A percentile compares a stretch with the other conserved stretches of the same genome.
phyloP scores from a whole-genome alignment of 1,140 invertebrate species.

The Patella vulgata region DNA sequence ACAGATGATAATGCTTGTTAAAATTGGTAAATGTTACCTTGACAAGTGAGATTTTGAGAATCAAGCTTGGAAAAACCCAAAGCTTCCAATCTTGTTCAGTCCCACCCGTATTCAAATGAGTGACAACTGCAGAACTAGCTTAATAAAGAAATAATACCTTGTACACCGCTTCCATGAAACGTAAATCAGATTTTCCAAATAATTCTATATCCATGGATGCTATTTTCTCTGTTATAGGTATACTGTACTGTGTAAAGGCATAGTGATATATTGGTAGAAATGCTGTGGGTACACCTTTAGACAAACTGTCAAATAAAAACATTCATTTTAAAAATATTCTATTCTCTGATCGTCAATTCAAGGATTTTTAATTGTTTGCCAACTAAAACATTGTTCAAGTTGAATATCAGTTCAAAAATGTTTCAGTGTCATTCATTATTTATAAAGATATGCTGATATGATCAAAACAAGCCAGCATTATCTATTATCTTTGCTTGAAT shows the following conservation, averaged over 20 bases:
- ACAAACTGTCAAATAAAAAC: slow-evolving; percentile 29
- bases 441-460: background rate
- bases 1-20: too few species aligned
- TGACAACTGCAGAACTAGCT: too few species aligned
- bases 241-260: slow-evolving; percentile 44
- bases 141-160: slow-evolving; percentile 40
- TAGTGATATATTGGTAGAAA: slow-evolving; percentile 52
- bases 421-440: background rate
- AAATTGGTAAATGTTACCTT: too few species aligned
- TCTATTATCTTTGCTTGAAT: background rate
- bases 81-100: too few species aligned
- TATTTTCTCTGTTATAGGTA: slow-evolving; percentile 33
- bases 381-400: slow-evolving; percentile 1
- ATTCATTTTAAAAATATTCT: background rate
- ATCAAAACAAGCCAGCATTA: background rate
- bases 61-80: too few species aligned
- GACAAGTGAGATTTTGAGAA: too few species aligned
- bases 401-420: background rate
- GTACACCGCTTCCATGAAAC: slow-evolving; percentile 51
- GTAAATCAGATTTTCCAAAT: slow-evolving; percentile 47
- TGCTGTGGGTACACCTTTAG: slow-evolving; percentile 29
- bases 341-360: background rate
- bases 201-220: slow-evolving; percentile 40
- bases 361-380: background rate
- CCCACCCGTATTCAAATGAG: too few species aligned